phyloP scores from a whole-genome alignment of 2,113 vertebrate species.

The Pituophis catenifer region DNA sequence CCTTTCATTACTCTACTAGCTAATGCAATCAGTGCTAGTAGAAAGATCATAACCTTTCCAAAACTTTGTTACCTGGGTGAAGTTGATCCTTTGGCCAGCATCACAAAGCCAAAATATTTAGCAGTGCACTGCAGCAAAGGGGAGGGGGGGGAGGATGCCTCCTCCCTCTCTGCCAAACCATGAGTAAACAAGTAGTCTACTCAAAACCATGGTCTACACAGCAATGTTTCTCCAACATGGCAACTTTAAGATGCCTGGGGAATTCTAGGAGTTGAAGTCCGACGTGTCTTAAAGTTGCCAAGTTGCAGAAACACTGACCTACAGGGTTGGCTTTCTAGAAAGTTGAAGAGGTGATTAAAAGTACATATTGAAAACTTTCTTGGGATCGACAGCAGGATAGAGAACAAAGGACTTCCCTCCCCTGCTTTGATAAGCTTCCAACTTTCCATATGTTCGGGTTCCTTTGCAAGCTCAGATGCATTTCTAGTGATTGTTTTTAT shows the following conservation, averaged over 20 bases:
- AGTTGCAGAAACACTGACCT: neutral
- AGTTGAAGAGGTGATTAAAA: neutral
- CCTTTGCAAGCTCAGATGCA: neutral
- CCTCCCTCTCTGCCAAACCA: neutral
- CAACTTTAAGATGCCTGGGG: neutral
- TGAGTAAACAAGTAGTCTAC: neutral
- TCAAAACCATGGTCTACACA: neutral
- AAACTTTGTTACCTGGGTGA: too few species aligned
- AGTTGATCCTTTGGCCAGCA: too few species aligned
- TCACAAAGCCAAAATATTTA: neutral
- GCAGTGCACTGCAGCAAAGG: neutral
- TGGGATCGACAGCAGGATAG: neutral
- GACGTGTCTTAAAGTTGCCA: neutral
- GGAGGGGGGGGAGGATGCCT: neutral
- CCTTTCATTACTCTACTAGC: too few species aligned
- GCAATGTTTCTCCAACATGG: neutral
- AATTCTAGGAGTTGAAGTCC: neutral
- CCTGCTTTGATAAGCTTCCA: neutral
- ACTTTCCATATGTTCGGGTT: neutral
- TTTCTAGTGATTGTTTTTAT: neutral
- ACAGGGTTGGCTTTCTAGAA: neutral
- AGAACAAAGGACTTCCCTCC: neutral
- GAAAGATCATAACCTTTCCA: neutral
- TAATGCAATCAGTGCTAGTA: too few species aligned
- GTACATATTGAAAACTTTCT: neutral